Base-by-base conservation (phyloP, 2,113 vertebrate genomes). In the Cephalopterus ornatus region DNA sequence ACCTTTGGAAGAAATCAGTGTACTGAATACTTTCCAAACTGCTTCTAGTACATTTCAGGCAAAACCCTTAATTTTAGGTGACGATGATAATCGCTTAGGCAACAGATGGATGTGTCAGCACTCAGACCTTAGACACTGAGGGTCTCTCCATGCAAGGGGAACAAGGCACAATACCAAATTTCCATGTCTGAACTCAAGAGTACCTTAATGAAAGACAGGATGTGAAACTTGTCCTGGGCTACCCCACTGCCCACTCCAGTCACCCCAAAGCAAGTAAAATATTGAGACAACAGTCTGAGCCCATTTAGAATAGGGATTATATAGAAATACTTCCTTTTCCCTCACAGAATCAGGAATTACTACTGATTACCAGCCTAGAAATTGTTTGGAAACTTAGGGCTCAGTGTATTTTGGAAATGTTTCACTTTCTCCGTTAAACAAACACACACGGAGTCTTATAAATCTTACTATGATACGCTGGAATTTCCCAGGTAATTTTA, bases 41-140 rank as follows among this genome's bases (percentile, higher is more conserved):
- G 35, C 13, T 84, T 9, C 42, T 35, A 39, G 55, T 6, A 23
- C 21, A 42, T 53, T 61, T 68, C 49, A 78, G 20, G 37, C 26
- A 39, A 86, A 78, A 28, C 35, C n/a, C 32, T 32, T 53, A 18
- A 73, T 81, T 81, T 41, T 52, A 77, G 59, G 37, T 32, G 47
- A 71, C 0, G 2, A 28, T 37, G 16, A 72, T 26, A 84, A 61
- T 37, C 0, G 0, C 8, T 50, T 20, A 37, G 58, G 53, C 58
- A 62, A 27, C 9, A 79, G 73, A 53, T 16, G 23, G 56, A 62
- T n/a, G 14, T 22, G 12, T 35, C 37, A 44, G 46, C 6, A 26
- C 21, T 46, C 13, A 56, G 12, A 23, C 28, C 28, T 44, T 15
- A 14, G 42, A 50, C n/a, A 27, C 8, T 75, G 44, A 33, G 6